Base-by-base conservation (phyloP, 1,140 invertebrate species). In the Phthorimaea operculella region DNA sequence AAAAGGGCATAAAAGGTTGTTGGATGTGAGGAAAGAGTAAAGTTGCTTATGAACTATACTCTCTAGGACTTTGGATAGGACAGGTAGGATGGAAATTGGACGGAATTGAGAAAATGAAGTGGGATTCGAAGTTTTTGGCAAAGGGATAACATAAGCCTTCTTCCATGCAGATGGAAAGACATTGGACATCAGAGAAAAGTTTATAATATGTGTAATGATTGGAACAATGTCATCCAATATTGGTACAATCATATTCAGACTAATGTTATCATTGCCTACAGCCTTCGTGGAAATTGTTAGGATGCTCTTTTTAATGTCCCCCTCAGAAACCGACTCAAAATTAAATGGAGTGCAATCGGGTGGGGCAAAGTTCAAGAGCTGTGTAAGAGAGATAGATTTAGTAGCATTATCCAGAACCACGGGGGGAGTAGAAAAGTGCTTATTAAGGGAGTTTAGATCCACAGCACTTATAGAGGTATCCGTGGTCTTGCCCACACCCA, bases 201-300 rank as follows among this genome's bases (percentile, higher is more conserved):
- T 48, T 4, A 48, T 17, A 9, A 28, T 28, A 28, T 48, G 16
- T 48, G 47, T 48, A 48, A 17, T 48, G 10, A 50, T 28, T 1
- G 15, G 17, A 1, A 21, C 17, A 50, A 50, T 50, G 48, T 50
- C 48, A 21, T 50, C 48, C 48, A 50, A 28, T 1, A 50, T 28
- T 12, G 48, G 48, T 28, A 50, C 17, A 4, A 50, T 5, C 48
- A 50, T 50, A 10, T 50, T 28, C n/a, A 50, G 21, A 10, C 48
- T 50, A 11, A 50, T 17, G 17, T 28, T 28, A 50, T 50, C 48
- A 50, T 28, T 21, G 10, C 48, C 48, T 28, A 50, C 33, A 12
- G 48, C 16, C 17, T 50, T 50, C 12, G 48, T 50, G 17, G 48
- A 21, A 17, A 50, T 50, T 10, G 48, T 28, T 9, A 9, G 16